Base-by-base conservation (phyloP, 2,888 invertebrate genomes). In the Opisthograptis luteolata region DNA sequence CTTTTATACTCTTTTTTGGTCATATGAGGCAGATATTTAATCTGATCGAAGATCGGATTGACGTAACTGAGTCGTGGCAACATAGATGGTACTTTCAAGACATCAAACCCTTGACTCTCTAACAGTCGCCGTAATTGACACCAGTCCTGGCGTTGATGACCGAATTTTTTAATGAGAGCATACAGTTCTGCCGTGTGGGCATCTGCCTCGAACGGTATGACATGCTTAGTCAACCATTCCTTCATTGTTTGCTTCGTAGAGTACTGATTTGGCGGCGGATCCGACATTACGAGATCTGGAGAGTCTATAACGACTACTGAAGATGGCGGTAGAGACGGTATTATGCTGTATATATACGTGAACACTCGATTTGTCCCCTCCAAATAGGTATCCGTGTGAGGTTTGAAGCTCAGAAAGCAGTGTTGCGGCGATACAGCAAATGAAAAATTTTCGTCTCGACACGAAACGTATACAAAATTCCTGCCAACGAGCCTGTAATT, bases 141-240 rank as follows among this genome's bases (percentile, higher is more conserved):
- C 8, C n/a, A 25, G 0, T 25, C 25, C 8, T 2, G 4, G 2
- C 3, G 14, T 6, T 15, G 25, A 1, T 9, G 9, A 0, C 15
- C 9, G 10, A 15, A 36, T 25, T 15, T 25, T 15, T 36, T 14
- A 24, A 36, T 25, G 0, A 36, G 9, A 1, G 4, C 2, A 4
- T 36, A 36, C 5, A 36, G 36, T 9, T 36, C 24, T 2, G 36
- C 36, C 5, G 36, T 36, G 7, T 36, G 36, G 0, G 24, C 36
- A 0, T 15, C 2, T 0, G 2, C 36, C 2, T 12, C 14, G 25
- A 14, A 25, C 0, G 1, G 14, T 3, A 36, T 9, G 2, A 3
- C 9, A 6, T 36, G 14, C 2, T 14, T 25, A n/a, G 1, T 9
- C 7, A 36, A 15, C 36, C 36, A 36, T 9, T 15, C 12, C 10